These are phyloP conservation scores for Bagarius yarrelli DNA, from an alignment of 2,113 vertebrate species.

Conservation along the genomic window DNA sequence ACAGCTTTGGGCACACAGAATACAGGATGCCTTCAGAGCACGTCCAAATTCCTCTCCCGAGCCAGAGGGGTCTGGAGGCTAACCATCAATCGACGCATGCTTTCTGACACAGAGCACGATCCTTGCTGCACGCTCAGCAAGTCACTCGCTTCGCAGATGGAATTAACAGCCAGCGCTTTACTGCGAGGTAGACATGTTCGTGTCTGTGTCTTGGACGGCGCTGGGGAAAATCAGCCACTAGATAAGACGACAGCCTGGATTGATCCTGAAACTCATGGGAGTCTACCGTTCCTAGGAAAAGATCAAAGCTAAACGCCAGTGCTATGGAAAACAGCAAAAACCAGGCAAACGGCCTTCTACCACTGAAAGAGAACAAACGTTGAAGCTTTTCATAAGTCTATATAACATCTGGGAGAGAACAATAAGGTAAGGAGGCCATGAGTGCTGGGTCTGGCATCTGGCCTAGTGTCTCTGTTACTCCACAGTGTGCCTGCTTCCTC, in stretches of 20 bases:
- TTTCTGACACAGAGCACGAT: conserved; percentile 28
- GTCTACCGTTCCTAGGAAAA: neutral
- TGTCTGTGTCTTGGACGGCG: conserved; percentile 2
- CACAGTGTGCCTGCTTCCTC: neutral
- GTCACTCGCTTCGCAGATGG: conserved; percentile 32
- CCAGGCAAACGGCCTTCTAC: neutral
- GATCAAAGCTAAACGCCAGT: conserved; percentile 35
- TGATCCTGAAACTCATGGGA: conserved; percentile 18
- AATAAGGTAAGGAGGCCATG: conserved; percentile 34
- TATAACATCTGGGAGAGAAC: conserved; percentile 19
- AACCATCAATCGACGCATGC: conserved; percentile 45
- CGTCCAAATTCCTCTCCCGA: conserved; percentile 36
- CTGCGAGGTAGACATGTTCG: conserved; percentile 1
- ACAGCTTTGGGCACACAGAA: neutral
- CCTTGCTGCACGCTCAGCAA: conserved; percentile 29
- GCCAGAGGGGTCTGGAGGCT: conserved; percentile 33
- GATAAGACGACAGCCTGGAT: neutral
- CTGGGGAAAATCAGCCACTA: conserved; percentile 1
- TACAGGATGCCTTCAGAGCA: conserved; percentile 24
- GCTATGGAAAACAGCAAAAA: conserved; percentile 30
- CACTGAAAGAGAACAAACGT: neutral
- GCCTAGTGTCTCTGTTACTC: neutral
- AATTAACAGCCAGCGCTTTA: conserved; percentile 44
- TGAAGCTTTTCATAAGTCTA: neutral
- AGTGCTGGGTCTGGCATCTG: conserved; percentile 20